Evolutionary conservation across 2,888 invertebrate species (phyloP).

Genomic region (Agriopis leucophaearia): DNA sequence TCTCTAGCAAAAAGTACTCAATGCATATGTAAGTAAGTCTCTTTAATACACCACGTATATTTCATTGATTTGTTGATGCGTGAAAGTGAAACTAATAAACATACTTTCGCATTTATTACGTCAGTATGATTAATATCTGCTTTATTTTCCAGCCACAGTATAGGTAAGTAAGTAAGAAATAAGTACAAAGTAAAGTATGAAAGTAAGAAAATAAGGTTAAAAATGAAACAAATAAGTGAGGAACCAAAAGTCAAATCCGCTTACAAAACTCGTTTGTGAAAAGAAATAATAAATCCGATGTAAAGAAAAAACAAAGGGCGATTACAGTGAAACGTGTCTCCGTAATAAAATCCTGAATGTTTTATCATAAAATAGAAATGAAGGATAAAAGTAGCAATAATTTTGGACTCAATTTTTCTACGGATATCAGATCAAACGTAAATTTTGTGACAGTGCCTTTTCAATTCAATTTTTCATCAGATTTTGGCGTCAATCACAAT

Average conservation of each 20-base stretch:
- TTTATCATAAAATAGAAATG: constrained; percentile 28
- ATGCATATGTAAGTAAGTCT: too few relatives aligned
- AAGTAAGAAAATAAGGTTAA: constrained; percentile 14
- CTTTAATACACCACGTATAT: too few relatives aligned
- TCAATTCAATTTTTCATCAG: background rate
- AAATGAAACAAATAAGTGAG: constrained; percentile 23
- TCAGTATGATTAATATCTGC: too few relatives aligned
- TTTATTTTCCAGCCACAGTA: background rate
- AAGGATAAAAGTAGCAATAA: constrained; percentile 23
- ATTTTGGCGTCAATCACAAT: too few relatives aligned
- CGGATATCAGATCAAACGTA: background rate
- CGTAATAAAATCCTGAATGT: constrained; percentile 28
- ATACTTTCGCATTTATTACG: too few relatives aligned
- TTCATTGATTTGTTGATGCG: too few relatives aligned
- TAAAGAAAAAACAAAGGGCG: constrained; percentile 32
- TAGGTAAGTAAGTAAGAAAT: background rate
- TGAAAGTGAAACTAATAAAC: too few relatives aligned
- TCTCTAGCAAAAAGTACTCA: too few relatives aligned
- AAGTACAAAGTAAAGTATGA: background rate
- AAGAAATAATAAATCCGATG: constrained; percentile 28
- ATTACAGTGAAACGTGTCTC: constrained; percentile 35
- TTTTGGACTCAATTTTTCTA: constrained; percentile 8
- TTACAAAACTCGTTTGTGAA: constrained; percentile 26
- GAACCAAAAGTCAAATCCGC: constrained; percentile 29
- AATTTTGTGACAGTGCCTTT: background rate